Base-by-base conservation (phyloP, 2,113 vertebrate species). In the Crotalus helleri region DNA sequence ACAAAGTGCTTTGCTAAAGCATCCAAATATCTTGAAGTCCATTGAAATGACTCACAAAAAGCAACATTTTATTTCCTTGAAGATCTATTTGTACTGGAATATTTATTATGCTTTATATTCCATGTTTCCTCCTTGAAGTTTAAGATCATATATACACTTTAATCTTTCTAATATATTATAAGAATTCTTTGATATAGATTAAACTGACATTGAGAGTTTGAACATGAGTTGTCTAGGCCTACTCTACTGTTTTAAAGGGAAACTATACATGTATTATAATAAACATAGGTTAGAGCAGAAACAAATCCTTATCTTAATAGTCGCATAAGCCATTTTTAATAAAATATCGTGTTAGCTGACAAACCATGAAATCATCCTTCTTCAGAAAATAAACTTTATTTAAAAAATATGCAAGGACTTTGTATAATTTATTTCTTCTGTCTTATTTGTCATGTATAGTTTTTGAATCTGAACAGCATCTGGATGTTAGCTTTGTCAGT, bases 401-500 rank as follows among this genome's bases (percentile, higher is more conserved):
- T 24, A 91, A 55, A 94, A 91, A 89, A 21, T 90, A 49, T 53
- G 33, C 51, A 0, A 26, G 51, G 12, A 10, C n/a, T 19, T 92
- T 92, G 19, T 64, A 81, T 0, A 12, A 86, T 94, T 94, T 93
- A 88, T 33, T 81, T 39, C 17, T 81, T 81, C 33, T 81, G 74
- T 17, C 74, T 81, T 81, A 44, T 81, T 81, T 81, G 85, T 96
- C 81, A 44, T 94, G 93, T 33, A 69, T 5, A 93, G 90, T 69
- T 90, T 94, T 6, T 19, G 57, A 81, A 96, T 96, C 93, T 95
- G 92, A 94, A 53, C 87, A 94, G 7, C 90, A 49, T 94, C 64
- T 87, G 89, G 88, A 46, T 93, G 0, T 0, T 0, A 49, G 24
- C 21, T 94, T 94, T 97, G 96, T 87, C 93, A 85, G 89, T 58